Base-by-base conservation (phyloP, 2,888 invertebrate genomes). In the Hermodice carunculata region DNA sequence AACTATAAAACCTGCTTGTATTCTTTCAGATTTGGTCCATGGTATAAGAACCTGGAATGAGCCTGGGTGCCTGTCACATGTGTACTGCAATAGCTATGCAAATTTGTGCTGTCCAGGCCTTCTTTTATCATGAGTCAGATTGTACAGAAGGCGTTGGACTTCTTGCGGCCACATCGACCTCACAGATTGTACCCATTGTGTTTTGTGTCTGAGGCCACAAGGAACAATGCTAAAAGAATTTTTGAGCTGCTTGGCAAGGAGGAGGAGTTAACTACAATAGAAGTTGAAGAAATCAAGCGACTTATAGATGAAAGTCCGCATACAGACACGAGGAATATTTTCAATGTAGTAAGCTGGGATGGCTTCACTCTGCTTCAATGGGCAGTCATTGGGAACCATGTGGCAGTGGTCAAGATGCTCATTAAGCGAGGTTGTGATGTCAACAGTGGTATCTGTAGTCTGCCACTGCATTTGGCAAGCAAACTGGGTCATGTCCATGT, bases 381-480 rank as follows among this genome's bases (percentile, higher is more conserved):
- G 75, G 92, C 91, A 77, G 91, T 93, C 8, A 91, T 92, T 46
- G 88, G 91, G 59, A 91, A 91, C 84, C 90, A 91, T 81, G 89
- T 91, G 42, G 91, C 92, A 75, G 87, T 92, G 79, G 91, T 92
- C 28, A 57, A 69, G 56, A 43, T 76, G 4, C 65, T 84, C 31
- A 61, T 81, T n/a, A 75, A 73, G 44, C 73, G 74, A 37, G 76
- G 76, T 11, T 91, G 91, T 90, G 91, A 92, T 81, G 89, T 91
- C 1, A 91, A 92, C 82, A 87, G 91, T 26, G 91, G 91, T 70
- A 90, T 91, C 24, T 93, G 93, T 81, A 92, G 92, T 71, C 86
- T 92, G 57, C 92, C 93, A 1, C 85, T 92, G 56, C 92, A 93
- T 81, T 91, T 93, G 64, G 92, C 93, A 17, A 92, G 92, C 71